Base-by-base conservation (phyloP, 35 echinoderm and acorn worm genomes). In the Lytechinus pictus region DNA sequence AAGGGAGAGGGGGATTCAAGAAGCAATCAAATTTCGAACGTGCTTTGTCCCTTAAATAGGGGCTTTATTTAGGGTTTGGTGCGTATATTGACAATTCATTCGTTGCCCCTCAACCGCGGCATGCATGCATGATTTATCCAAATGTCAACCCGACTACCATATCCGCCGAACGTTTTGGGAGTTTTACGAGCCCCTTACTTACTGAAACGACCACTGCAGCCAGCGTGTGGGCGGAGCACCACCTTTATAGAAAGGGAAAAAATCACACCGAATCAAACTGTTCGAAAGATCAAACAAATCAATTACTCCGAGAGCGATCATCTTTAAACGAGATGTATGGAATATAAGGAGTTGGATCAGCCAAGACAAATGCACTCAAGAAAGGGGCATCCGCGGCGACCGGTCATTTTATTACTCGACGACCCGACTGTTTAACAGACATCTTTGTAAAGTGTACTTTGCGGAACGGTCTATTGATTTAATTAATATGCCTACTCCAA, bases 101-200 rank as follows among this genome's bases (percentile, higher is more conserved):
- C 66, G 66, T 79, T 79, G 66, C 66, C 66, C 66, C 66, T 79
- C 66, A 79, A 79, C 66, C 66, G n/a, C n/a, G 19, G 66, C 66
- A 79, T 79, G 66, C 8, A 79, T 79, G 66, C 66, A 79, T 79
- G 66, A 79, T 79, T 79, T 79, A 79, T 79, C 66, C 66, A 79
- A 79, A 79, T 79, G 66, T 79, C 66, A 79, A 79, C 66, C 21
- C 12, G 66, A 24, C 21, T 79, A 79, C 66, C 19, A 79, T 79
- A 79, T 79, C 66, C 66, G 66, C 66, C 5, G 66, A 79, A 19
- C 14, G 12, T 79, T 58, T 58, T 10, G 55, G 55, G 55, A 9
- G 11, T 58, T 79, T 79, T 79, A 79, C 66, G 66, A 79, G 66
- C 66, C 66, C 61, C 66, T 79, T 79, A 79, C 66, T 19, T 57